Evolutionary conservation across 2,888 invertebrate genomes (phyloP), one percentile per base, ranked within the genome.

Genomic region (Ellobium chinense): DNA sequence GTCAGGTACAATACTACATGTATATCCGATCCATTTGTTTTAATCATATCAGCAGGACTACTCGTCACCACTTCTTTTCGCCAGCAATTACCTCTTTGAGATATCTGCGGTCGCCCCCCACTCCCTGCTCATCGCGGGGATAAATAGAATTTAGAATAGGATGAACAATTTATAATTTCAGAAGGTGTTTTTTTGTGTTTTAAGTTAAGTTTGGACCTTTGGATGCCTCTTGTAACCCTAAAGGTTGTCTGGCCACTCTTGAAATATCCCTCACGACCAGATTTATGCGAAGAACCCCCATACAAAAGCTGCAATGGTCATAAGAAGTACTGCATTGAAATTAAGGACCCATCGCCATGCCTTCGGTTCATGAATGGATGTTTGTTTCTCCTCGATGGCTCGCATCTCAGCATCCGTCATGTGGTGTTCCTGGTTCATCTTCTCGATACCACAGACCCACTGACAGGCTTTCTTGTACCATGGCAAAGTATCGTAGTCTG

Each of bases 401-500:
- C 81, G 79, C 69, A 85, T 81, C 81, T 92, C 89, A 74, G 90
- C 91, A 2, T 87, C 87, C 9, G 90, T 88, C 73, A 90, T 63
- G 29, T 85, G 77, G 1, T 70, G 82, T 0, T 88, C 85, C 0
- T 84, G 87, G 5, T 82, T 78, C 81, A 90, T 87, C 77, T 92
- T 91, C 85, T 93, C 93, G 34, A 93, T 92, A 14, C 93, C 93
- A 84, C 93, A 93, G 12, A 92, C 89, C 93, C 93, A 93, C 78
- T 89, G 87, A 31, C 85, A 39, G 54, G 74, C 74, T 72, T 87
- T 89, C 85, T 88, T 89, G 84, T 90, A 92, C 85, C 91, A 92
- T 3, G 91, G 90, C 36, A 88, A 77, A 1, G 81, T 84, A 7
- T 87, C 87, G 77, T 86, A 87, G 24, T 80, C 79, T 79, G 34